phyloP scores from a whole-genome alignment of 2,113 vertebrate species.

The Tylochromis polylepis region DNA sequence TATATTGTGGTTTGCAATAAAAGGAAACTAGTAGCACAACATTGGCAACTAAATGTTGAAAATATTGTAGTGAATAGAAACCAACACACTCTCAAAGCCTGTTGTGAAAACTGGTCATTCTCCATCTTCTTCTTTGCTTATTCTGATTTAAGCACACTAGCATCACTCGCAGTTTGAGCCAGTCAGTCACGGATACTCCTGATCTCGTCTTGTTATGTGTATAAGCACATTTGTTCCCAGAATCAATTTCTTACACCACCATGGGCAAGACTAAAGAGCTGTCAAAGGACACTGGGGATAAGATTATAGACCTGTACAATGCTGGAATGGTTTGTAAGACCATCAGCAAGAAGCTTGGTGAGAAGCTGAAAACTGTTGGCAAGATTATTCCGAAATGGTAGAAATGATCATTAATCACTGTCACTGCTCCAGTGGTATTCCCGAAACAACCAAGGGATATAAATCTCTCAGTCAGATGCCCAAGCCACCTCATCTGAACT shows the following conservation, averaged over 20 bases:
- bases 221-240: background rate
- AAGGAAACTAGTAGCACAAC: background rate
- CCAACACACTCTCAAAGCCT: background rate
- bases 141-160: background rate
- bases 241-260: background rate
- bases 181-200: background rate
- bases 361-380: background rate
- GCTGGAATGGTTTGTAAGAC: background rate
- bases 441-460: background rate
- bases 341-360: background rate
- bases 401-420: background rate
- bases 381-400: background rate
- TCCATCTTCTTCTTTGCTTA: background rate
- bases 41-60: background rate
- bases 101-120: background rate
- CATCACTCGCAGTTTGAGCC: background rate
- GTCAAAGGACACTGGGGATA: background rate
- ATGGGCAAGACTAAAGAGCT: background rate
- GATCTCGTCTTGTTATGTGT: background rate
- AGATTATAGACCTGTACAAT: background rate
- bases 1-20: constrained; percentile 19
- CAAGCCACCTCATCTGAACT: background rate
- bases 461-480: background rate
- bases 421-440: background rate
- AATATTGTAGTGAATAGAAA: background rate